phyloP scores from a whole-genome alignment of 2,113 vertebrate genomes.

The Strix aluco region DNA sequence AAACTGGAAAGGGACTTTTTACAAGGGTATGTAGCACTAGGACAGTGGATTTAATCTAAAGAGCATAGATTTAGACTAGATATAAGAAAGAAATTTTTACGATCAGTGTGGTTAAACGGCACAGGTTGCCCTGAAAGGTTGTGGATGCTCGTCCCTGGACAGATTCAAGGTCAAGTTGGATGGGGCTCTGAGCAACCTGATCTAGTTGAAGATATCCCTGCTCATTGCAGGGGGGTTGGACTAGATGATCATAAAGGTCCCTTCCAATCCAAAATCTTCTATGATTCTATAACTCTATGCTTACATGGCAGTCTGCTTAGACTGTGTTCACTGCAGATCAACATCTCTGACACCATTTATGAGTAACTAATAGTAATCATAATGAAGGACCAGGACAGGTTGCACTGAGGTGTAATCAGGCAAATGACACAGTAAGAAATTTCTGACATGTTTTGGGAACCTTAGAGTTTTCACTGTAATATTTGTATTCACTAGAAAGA shows the following conservation, averaged over 20 bases:
- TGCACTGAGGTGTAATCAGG: not conserved
- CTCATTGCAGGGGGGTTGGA: not conserved
- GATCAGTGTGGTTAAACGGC: not conserved
- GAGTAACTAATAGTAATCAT: not conserved
- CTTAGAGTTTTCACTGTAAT: not conserved
- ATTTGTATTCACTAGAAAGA: not conserved
- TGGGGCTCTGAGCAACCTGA: not conserved
- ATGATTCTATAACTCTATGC: not conserved
- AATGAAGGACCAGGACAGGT: not conserved
- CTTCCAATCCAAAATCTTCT: not conserved
- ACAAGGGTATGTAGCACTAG: not conserved
- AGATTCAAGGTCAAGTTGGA: not conserved
- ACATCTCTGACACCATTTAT: not conserved
- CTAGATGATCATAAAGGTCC: not conserved
- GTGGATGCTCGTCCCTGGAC: not conserved
- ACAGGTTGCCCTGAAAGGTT: not conserved
- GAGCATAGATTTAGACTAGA: not conserved
- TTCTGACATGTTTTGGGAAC: not conserved
- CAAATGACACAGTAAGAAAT: not conserved
- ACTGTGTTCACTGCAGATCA: not conserved
- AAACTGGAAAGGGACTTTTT: not conserved
- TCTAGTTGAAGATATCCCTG: not conserved
- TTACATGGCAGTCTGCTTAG: accelerated
- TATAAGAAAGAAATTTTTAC: not conserved
- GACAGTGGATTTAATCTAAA: not conserved